Evolutionary conservation across 2,113 vertebrate genomes (phyloP).

Genomic region (Nycticebus coucang): DNA sequence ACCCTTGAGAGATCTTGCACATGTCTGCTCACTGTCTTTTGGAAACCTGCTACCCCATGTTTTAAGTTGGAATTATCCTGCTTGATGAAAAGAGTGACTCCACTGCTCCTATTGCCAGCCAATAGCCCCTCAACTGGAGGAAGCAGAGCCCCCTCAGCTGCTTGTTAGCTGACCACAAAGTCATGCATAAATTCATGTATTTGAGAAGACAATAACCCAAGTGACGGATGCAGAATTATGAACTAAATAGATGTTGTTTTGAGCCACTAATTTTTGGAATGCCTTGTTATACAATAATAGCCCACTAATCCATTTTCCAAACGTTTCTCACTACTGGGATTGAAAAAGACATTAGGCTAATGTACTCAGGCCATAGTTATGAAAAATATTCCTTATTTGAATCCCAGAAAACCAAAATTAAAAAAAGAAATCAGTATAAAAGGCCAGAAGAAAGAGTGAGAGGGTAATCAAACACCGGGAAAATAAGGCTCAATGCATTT

Average conservation of each 20-base stretch:
- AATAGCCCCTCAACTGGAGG: not conserved
- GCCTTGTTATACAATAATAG: not conserved
- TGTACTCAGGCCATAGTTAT: not conserved
- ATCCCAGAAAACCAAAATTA: slow-evolving; percentile 1
- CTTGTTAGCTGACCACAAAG: not conserved
- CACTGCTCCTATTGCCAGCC: not conserved
- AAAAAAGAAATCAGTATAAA: not conserved
- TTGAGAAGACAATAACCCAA: not conserved
- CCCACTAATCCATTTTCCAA: not conserved
- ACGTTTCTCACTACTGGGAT: not conserved
- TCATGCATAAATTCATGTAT: not conserved
- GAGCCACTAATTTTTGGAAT: not conserved
- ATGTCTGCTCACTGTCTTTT: not conserved
- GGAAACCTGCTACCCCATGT: not conserved
- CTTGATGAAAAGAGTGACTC: not conserved
- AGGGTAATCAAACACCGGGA: not conserved
- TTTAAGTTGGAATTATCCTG: not conserved
- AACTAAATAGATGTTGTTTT: not conserved
- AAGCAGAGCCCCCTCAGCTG: not conserved
- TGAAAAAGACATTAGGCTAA: not conserved
- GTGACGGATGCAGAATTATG: not conserved
- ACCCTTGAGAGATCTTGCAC: not conserved
- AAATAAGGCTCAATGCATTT: not conserved
- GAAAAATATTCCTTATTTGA: not conserved
- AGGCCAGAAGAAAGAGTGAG: not conserved